Percentiles rank a stretch among this genome's conserved stretches.
Conservation (phyloP, 2,113 vertebrate species). For the Nerophis ophidion region DNA sequence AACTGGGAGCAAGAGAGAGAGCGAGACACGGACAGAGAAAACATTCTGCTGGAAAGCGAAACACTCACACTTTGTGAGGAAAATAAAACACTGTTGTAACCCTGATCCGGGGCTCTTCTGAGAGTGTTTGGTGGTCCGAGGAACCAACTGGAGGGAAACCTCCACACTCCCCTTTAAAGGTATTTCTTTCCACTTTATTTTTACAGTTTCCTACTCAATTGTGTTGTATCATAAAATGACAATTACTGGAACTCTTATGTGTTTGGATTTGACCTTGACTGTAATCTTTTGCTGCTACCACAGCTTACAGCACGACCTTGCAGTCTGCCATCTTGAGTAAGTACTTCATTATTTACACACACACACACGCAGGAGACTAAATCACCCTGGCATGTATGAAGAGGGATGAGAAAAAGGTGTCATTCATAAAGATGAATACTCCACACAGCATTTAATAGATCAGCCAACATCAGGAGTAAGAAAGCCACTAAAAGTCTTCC, state of each 20-base stretch:
- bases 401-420: conserved; percentile 43
- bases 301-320: conserved; percentile 43
- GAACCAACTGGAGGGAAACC: too few relatives aligned
- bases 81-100: too few relatives aligned
- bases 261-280: conserved; percentile 39
- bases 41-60: too few relatives aligned
- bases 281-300: conserved; percentile 12
- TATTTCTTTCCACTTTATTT: too few relatives aligned
- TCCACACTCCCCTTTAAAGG: too few relatives aligned
- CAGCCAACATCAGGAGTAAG: conserved; percentile 50
- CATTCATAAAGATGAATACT: conserved; percentile 66
- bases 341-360: conserved; percentile 54
- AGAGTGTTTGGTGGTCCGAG: too few relatives aligned
- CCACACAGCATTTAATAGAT: conserved; percentile 44
- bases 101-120: too few relatives aligned
- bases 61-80: too few relatives aligned
- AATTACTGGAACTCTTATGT: neutral
- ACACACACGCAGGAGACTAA: conserved; percentile 44
- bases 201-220: too few relatives aligned
- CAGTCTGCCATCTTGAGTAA: conserved; percentile 46
- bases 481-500: conserved; percentile 55
- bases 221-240: too few relatives aligned
- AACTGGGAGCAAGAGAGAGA: too few relatives aligned
- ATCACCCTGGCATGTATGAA: conserved; percentile 48
- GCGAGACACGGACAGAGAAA: too few relatives aligned